Evolutionary conservation across 1,140 invertebrate species (phyloP).

Genomic region (Procambarus clarkii): DNA sequence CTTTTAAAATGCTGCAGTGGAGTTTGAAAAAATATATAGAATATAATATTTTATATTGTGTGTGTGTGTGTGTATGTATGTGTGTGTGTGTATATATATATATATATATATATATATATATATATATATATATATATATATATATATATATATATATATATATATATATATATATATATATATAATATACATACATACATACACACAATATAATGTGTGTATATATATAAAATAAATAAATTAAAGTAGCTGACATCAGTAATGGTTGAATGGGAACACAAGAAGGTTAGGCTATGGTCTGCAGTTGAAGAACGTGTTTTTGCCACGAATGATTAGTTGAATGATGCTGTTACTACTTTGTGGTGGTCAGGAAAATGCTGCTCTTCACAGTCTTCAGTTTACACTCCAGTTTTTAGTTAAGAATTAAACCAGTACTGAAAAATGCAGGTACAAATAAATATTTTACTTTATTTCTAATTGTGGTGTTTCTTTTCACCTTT

Average conservation of each 20-base stretch:
- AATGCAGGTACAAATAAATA: constrained; percentile 65
- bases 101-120: no score
- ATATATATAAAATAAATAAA: no score
- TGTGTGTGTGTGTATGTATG: no score
- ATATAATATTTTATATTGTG: no score
- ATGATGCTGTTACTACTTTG: constrained; percentile 19
- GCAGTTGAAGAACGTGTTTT: constrained; percentile 10
- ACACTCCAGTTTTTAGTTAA: constrained; percentile 64
- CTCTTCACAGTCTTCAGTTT: constrained; percentile 41
- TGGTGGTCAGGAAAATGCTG: constrained; percentile 26
- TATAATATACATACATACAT: no score
- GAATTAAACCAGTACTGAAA: constrained; percentile 48
- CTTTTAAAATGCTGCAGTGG: not conserved
- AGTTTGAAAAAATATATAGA: no score
- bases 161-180: no score
- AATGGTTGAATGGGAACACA: not conserved
- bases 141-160: no score
- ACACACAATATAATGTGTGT: no score
- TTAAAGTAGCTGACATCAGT: not conserved
- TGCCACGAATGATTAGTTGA: constrained; percentile 19
- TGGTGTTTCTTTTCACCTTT: constrained; percentile 1
- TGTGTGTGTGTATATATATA: no score
- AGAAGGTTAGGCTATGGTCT: not conserved
- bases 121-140: no score
- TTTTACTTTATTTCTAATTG: constrained; percentile 58